Evolutionary conservation across 2,888 invertebrate genomes (phyloP).

Genomic region (Dendrolimus pini): DNA sequence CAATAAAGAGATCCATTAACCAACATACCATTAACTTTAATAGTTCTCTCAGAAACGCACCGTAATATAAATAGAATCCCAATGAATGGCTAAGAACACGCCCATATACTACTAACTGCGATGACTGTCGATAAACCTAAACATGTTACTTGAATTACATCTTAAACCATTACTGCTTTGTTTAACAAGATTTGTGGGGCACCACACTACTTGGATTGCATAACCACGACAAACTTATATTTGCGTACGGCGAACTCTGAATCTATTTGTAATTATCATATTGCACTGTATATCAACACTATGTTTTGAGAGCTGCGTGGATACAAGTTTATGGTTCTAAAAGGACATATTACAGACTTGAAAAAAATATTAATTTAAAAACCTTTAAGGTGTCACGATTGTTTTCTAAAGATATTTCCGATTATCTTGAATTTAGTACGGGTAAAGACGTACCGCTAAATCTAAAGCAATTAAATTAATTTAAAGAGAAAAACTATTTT

Average conservation of each 20-base stretch:
- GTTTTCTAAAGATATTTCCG: too few relatives aligned
- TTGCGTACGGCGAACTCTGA: background rate
- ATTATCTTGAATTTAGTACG: too few relatives aligned
- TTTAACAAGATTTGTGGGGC: conserved; percentile 22
- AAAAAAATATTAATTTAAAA: too few relatives aligned
- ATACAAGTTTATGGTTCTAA: too few relatives aligned
- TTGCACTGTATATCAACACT: too few relatives aligned
- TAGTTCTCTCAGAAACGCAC: background rate
- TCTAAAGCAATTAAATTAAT: too few relatives aligned
- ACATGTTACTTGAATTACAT: background rate
- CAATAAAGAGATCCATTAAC: background rate
- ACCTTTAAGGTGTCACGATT: too few relatives aligned
- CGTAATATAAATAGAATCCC: background rate
- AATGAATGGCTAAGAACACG: background rate
- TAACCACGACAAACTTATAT: background rate
- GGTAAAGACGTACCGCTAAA: too few relatives aligned
- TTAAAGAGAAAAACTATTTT: too few relatives aligned
- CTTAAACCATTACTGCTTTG: conserved; percentile 5
- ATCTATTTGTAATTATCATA: too few relatives aligned
- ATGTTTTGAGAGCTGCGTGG: too few relatives aligned
- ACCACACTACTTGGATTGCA: conserved; percentile 4
- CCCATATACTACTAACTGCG: background rate
- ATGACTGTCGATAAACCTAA: background rate
- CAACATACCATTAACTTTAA: background rate
- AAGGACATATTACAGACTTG: too few relatives aligned